These are phyloP conservation scores for Drymonia ruficornis DNA, from an alignment of 2,888 invertebrate species.

Conservation along the genomic window DNA sequence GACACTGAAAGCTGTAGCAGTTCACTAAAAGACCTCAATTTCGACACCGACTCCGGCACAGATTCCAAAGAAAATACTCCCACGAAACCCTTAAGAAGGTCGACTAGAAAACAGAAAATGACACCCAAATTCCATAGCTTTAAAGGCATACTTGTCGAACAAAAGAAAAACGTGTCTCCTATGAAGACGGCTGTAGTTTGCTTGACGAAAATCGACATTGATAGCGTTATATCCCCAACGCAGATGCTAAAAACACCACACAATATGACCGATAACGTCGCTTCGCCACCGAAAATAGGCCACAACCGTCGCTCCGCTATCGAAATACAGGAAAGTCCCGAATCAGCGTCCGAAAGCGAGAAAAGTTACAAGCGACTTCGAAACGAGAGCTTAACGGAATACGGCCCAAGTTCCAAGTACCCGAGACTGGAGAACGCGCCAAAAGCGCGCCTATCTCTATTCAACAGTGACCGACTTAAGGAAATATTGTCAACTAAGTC, in stretches of 20 bases:
- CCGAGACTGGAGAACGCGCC: conserved; percentile 69
- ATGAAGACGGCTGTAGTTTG: conserved; percentile 60
- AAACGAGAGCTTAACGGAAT: conserved; percentile 63
- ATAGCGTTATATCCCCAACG: conserved; percentile 62
- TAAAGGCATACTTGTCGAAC: conserved; percentile 71
- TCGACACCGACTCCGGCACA: conserved; percentile 74
- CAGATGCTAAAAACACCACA: conserved; percentile 76
- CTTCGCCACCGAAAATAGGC: conserved; percentile 71
- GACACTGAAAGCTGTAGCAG: conserved; percentile 82
- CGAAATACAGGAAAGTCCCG: conserved; percentile 73
- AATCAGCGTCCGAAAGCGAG: conserved; percentile 66
- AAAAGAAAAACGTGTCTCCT: conserved; percentile 58
- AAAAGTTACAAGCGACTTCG: conserved; percentile 70
- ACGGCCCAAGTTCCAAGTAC: conserved; percentile 63
- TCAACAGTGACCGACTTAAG: conserved; percentile 72
- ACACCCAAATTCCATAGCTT: conserved; percentile 72
- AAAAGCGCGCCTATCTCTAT: conserved; percentile 74
- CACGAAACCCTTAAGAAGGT: conserved; percentile 58
- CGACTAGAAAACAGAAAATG: conserved; percentile 54
- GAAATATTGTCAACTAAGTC: conserved; percentile 81
- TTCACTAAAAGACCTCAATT: conserved; percentile 78
- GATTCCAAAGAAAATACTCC: conserved; percentile 81
- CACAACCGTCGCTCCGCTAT: conserved; percentile 64
- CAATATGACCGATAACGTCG: conserved; percentile 59
- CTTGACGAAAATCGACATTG: conserved; percentile 71